phyloP scores from a whole-genome alignment of 1,140 invertebrate species.

The Cydia pomonella region DNA sequence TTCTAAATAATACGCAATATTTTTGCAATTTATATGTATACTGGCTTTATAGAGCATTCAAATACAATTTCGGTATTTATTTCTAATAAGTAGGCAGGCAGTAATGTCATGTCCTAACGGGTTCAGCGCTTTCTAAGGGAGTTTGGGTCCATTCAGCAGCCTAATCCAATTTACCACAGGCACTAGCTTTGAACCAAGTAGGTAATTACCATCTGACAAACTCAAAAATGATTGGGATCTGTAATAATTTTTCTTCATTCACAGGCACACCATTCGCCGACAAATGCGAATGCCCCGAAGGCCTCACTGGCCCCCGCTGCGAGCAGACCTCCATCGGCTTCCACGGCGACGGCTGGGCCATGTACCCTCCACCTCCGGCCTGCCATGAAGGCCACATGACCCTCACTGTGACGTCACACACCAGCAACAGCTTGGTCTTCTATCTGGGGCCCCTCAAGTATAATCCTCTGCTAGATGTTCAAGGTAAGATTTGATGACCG shows the following conservation, averaged over 20 bases:
- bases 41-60: no score
- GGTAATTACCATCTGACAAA: no score
- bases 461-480: conserved; percentile 82
- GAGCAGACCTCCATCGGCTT: conserved; percentile 94
- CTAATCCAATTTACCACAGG: no score
- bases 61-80: no score
- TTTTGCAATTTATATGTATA: no score
- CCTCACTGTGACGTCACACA: conserved; percentile 88
- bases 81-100: no score
- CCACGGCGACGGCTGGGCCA: conserved; percentile 91
- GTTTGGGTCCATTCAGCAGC: no score
- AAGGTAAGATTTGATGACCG: conserved; percentile 73
- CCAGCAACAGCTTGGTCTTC: conserved; percentile 90
- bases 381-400: conserved; percentile 89
- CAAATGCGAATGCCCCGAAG: conserved; percentile 85
- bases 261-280: conserved; percentile 82
- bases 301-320: conserved; percentile 93
- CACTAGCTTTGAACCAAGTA: no score
- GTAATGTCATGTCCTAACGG: no score
- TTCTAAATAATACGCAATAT: no score
- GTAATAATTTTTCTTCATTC: neutral
- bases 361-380: conserved; percentile 90
- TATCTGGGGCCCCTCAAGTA: conserved; percentile 93
- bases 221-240: neutral
- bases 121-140: no score